Percentiles rank a stretch among this genome's conserved stretches.
Conservation (phyloP, 2,797 vertebrate species). For the Sternarchorhynchus goeldii region DNA sequence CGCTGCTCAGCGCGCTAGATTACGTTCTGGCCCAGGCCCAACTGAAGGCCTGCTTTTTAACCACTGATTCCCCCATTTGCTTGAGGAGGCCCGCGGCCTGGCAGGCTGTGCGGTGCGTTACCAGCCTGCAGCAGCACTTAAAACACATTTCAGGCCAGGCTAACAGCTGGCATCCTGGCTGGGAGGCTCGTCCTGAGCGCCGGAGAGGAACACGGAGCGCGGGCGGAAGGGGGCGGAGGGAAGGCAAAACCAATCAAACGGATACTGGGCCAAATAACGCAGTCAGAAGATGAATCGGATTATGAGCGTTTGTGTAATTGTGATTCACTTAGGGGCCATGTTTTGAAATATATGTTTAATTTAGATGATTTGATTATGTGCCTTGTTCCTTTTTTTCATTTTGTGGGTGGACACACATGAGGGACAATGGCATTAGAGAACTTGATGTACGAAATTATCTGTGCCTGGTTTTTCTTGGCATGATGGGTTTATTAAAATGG, state of each 20-base stretch:
- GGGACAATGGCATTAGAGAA: slow-evolving; percentile 21
- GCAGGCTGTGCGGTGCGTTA: slow-evolving; percentile 77
- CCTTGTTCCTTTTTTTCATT: slow-evolving; percentile 43
- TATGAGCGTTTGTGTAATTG: slow-evolving; percentile 50
- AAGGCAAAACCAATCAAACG: slow-evolving; percentile 63
- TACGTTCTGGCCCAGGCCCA: slow-evolving; percentile 75
- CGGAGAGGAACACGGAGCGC: slow-evolving; percentile 12
- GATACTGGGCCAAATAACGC: slow-evolving; percentile 69
- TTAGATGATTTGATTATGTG: slow-evolving; percentile 49
- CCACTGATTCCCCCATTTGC: slow-evolving; percentile 79
- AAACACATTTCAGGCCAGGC: slow-evolving; percentile 77
- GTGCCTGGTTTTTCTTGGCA: neutral
- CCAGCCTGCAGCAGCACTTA: slow-evolving; percentile 78
- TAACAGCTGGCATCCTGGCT: slow-evolving; percentile 80
- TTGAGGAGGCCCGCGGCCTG: slow-evolving; percentile 73
- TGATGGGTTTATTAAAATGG: slow-evolving; percentile 11
- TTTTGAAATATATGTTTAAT: slow-evolving; percentile 55
- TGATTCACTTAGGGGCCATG: slow-evolving; percentile 50
- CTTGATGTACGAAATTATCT: slow-evolving; percentile 3
- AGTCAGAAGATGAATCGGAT: slow-evolving; percentile 52
- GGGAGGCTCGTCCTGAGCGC: slow-evolving; percentile 54
- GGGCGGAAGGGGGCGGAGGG: neutral
- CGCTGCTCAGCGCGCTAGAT: slow-evolving; percentile 73
- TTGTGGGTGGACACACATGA: slow-evolving; percentile 42
- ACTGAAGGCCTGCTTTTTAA: slow-evolving; percentile 78